Evolutionary conservation across 2,888 invertebrate genomes (phyloP), one percentile per base, ranked within the genome.

Genomic region (Cataglyphis altisquamis): DNA sequence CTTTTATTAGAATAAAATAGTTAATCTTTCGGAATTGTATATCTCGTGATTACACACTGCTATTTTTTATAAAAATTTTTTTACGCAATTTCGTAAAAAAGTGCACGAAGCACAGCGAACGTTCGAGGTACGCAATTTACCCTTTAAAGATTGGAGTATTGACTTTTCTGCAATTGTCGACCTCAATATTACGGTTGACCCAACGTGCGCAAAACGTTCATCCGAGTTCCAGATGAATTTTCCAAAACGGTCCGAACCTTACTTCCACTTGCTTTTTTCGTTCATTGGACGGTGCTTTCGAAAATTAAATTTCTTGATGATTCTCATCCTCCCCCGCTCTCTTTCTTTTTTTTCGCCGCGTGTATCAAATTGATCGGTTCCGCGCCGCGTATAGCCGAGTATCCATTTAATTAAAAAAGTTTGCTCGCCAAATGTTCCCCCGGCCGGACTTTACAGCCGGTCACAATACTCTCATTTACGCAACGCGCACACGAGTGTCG

Each of bases 401-500:
- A 75, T 84, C 70, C 25, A 78, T 86, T 84, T 89, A 89, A 89
- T 89, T 88, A 86, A 86, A 89, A 89, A 89, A 89, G 67, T 89
- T 89, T 60, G n/a, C 39, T 60, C 75, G n/a, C 80, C 68, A 66
- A 84, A 75, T 84, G 72, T 81, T 81, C 15, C 29, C 52, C 55
- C 45, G 55, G 12, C 78, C 60, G 63, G 81, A 75, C 73, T 60
- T 55, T 41, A 18, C 41, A 45, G 55, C 80, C 41, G 21, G 62
- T 52, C 80, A 21, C 70, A 29, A 63, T 70, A 55, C 80, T 10
- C 36, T 48, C 77, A 77, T 66, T 55, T 52, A 77, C 66, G 73
- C 60, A 63, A 77, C 60, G 84, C 74, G 66, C 68, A 81, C 84
- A 81, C 88, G 32, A 62, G 25, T 48, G 66, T 86, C 84, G 88